Evolutionary conservation across 2,888 invertebrate species (phyloP).

Genomic region (Spisula subtruncata): DNA sequence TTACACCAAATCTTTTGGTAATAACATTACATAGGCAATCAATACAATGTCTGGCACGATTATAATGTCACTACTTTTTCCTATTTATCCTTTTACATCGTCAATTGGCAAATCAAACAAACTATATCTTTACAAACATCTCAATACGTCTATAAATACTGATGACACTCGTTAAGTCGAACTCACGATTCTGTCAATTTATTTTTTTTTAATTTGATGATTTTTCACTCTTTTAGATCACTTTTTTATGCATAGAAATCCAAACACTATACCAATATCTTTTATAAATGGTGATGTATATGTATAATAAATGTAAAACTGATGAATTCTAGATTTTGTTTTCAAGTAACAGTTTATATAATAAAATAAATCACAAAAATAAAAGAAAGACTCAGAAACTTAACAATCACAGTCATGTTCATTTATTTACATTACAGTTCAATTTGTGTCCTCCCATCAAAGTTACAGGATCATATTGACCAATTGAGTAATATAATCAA

Average conservation of each 20-base stretch:
- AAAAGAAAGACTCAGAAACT: not conserved
- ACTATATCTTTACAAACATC: not conserved
- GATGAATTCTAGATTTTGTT: not conserved
- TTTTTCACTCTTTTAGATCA: not conserved
- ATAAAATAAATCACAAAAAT: not conserved
- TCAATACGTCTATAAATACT: not conserved
- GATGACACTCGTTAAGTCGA: not conserved
- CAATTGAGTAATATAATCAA: not conserved
- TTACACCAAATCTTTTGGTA: not conserved
- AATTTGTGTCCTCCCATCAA: not conserved
- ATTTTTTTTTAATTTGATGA: not conserved
- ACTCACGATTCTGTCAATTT: not conserved
- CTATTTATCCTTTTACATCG: conserved; percentile 2
- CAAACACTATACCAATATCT: not conserved
- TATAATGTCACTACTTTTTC: not conserved
- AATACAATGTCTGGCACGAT: not conserved
- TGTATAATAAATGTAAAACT: not conserved
- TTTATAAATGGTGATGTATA: too few relatives aligned
- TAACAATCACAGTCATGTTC: not conserved
- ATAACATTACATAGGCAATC: not conserved
- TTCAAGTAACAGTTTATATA: not conserved
- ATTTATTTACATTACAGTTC: not conserved
- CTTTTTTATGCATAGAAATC: not conserved
- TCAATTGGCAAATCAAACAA: not conserved
- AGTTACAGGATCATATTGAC: not conserved